These are phyloP conservation scores for Sciurus carolinensis DNA, from an alignment of 2,797 vertebrate species.

Conservation along the genomic window DNA sequence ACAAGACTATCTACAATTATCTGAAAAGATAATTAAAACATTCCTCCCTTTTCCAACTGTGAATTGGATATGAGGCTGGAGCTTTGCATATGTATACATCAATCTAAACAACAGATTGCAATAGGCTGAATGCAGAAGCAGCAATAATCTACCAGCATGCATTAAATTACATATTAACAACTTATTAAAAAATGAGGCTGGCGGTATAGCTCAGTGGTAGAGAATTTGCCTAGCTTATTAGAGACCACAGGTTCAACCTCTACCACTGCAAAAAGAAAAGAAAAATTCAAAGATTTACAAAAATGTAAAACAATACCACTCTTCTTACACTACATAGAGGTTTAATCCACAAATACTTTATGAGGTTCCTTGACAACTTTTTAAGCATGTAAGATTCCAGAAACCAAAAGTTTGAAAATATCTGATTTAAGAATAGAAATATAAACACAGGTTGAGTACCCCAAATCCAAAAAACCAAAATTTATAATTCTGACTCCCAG, in stretches of 20 bases:
- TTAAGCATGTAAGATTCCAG: background rate
- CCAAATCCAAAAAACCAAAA: background rate
- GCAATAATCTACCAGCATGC: background rate
- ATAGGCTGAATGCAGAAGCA: background rate
- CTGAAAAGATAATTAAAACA: background rate
- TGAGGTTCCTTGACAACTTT: background rate
- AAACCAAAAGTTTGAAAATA: conserved; percentile 59
- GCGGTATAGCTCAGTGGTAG: too few relatives aligned
- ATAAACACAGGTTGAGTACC: background rate
- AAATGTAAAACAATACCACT: background rate
- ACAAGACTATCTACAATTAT: background rate
- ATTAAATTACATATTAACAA: background rate
- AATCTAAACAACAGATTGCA: background rate
- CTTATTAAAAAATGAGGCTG: background rate
- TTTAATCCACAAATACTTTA: conserved; percentile 28
- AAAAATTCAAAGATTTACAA: background rate
- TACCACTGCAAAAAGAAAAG: background rate
- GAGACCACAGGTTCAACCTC: background rate
- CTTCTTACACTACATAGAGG: background rate
- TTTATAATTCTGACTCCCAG: background rate
- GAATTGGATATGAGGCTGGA: background rate
- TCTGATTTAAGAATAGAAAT: background rate
- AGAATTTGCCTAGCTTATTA: background rate
- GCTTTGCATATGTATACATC: background rate
- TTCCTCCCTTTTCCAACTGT: conserved; percentile 11